Evolutionary conservation across 2,888 invertebrate genomes (phyloP), one percentile per base, ranked within the genome.

Genomic region (Bellardia bayeri): DNA sequence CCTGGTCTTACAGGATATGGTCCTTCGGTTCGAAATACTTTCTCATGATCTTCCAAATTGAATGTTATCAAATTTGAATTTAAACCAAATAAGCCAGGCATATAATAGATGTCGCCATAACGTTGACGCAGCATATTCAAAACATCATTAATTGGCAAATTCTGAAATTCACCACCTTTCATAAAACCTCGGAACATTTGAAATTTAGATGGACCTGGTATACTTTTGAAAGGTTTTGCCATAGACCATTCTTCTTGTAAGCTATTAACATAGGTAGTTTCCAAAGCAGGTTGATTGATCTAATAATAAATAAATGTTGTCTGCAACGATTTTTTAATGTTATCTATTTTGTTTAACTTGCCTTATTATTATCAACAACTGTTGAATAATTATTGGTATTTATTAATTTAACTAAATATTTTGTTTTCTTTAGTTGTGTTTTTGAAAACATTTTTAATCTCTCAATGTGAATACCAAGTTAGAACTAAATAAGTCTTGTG

Each of bases 31-130:
- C 94, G 93, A 89, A 93, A 94, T 64, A 94, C 90, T 90, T 93
- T 92, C 89, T 94, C 93, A 61, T 95, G 93, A 89, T 95, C 94
- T n/a, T 94, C 94, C 1, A 95, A 94, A 90, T 94, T 93, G 88
- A 94, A 95, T 4, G 94, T 87, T 11, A 94, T 89, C 1, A 95
- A 92, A n/a, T 94, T 89, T 63, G 91, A 89, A 0, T 88, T 80
- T 82, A 90, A 89, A 2, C 93, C 92, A 37, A 92, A 90, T 4
- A 94, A 72, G 8, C 94, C 94, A 5, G 93, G 93, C 13, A 95
- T 85, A 71, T 92, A 90, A 11, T 93, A 92, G 2, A 94, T 91
- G 40, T 94, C 90, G 0, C 95, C 95, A 88, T 93, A 92, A 16
- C 89, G 89, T 13, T 90, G 13, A 0, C 90, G 89, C n/a, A 89